Conservation (phyloP, 1,140 invertebrate genomes). For the Catajapyx aquilonaris region DNA sequence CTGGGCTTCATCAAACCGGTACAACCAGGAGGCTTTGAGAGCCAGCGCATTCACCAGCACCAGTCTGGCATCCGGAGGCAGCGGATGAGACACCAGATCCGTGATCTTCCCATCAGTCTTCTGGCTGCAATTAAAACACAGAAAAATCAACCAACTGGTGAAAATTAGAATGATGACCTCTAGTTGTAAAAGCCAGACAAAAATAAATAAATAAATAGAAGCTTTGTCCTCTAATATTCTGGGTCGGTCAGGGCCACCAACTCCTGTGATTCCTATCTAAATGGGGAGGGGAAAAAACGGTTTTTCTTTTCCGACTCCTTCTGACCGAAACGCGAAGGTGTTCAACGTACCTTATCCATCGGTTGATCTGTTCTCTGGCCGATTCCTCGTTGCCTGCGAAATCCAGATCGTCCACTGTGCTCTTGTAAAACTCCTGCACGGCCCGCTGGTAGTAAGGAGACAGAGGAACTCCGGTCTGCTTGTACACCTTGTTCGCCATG, state of each 20-base stretch:
- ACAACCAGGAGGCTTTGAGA: slow-evolving; percentile 16
- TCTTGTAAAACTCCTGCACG: slow-evolving; percentile 15
- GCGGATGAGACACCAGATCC: slow-evolving; percentile 10
- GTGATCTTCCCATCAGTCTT: slow-evolving; percentile 13
- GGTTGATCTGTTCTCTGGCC: slow-evolving; percentile 13
- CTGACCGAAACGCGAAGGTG: no score
- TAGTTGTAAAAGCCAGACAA: no score
- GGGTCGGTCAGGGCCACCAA: no score
- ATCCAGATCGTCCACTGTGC: slow-evolving; percentile 14
- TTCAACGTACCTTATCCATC: slow-evolving; percentile 12
- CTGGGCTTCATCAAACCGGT: slow-evolving; percentile 15
- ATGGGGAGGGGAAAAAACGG: no score
- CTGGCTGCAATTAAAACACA: no score
- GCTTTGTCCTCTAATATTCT: no score
- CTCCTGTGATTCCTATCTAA: no score
- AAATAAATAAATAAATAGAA: no score
- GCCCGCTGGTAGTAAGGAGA: slow-evolving; percentile 10
- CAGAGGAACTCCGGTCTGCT: slow-evolving; percentile 11
- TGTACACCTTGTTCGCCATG: slow-evolving; percentile 13
- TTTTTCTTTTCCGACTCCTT: no score
- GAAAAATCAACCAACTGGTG: no score
- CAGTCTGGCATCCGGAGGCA: slow-evolving; percentile 11
- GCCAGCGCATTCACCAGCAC: slow-evolving; percentile 15
- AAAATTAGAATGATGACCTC: no score
- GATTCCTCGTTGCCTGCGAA: slow-evolving; percentile 11